Evolutionary conservation across 1,140 invertebrate species (phyloP), one percentile per base, ranked within the genome.

Genomic region (Muscidifurax raptorellus): DNA sequence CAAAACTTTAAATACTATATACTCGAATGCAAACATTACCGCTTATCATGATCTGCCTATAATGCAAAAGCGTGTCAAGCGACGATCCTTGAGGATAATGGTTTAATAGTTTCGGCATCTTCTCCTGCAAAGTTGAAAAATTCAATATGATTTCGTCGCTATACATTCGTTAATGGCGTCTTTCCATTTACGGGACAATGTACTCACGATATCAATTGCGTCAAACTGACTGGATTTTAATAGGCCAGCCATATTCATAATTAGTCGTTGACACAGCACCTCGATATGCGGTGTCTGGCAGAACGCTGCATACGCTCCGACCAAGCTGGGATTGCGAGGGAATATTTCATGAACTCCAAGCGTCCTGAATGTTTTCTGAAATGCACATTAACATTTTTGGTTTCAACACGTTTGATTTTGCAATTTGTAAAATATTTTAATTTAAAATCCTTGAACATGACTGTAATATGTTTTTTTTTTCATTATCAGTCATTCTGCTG

Each of bases 51-150:
- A 94, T 91, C 88, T 94, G 94, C 13, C 92, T 87, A 67, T 93
- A 93, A 88, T 94, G 94, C 75, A 91, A 87, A 2, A 94, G 86
- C 77, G 93, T 93, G 69, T 93, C 92, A 2, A 94, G 75, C 0
- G 94, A 94, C 32, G 94, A 92, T 4, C 94, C 94, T 52, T 94
- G 92, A 5, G 94, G 94, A 71, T 93, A 93, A 89, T 92, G 94
- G 87, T 92, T 90, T 83, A 94, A 88, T 78, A 94, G 89, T 22
- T 90, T 90, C 0, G 92, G 91, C 4, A 94, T 87, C 82, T 93
- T 87, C 13, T 83, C 88, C 93, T 94, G 83, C 75, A 89, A 89
- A 86, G 85, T 86, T 22, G 83, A 85, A 77, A 66, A 86, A 78
- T 69, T 40, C 32, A 75, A 4, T 22, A 75, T 66, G 22, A 83